phyloP scores from a whole-genome alignment of 2,888 invertebrate genomes.

The Alviniconcha strummeri region DNA sequence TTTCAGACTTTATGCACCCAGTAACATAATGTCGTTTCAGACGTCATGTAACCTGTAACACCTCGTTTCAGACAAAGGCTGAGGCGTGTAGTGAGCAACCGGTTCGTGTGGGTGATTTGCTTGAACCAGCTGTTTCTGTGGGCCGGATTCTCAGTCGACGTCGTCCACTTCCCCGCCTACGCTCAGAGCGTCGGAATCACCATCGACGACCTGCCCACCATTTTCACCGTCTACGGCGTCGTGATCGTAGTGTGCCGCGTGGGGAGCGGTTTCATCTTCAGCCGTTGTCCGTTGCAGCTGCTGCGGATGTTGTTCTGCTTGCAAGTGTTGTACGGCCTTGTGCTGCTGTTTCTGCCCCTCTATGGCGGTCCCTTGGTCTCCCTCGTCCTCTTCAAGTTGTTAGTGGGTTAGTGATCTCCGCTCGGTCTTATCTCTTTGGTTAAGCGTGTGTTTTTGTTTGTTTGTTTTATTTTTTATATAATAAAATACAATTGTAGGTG shows the following conservation, averaged over 20 bases:
- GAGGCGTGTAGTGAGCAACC: not conserved
- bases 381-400: not conserved
- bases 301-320: not conserved
- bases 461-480: too few species aligned
- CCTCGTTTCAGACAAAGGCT: not conserved
- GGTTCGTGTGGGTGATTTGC: conserved; percentile 35
- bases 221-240: conserved; percentile 35
- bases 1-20: too few species aligned
- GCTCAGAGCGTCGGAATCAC: conserved; percentile 36
- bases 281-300: conserved; percentile 20
- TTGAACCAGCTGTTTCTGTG: conserved; percentile 33
- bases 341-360: not conserved
- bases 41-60: too few species aligned
- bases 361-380: not conserved
- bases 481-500: too few species aligned
- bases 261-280: conserved; percentile 29
- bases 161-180: conserved; percentile 38
- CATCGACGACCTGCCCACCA: conserved; percentile 18
- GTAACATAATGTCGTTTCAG: too few species aligned
- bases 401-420: not conserved
- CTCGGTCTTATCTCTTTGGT: not conserved
- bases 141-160: conserved; percentile 27
- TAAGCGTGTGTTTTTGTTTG: too few species aligned
- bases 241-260: conserved; percentile 22
- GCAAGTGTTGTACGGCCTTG: not conserved